phyloP scores from a whole-genome alignment of 1,140 invertebrate species.

The Drosophila eugracilis region DNA sequence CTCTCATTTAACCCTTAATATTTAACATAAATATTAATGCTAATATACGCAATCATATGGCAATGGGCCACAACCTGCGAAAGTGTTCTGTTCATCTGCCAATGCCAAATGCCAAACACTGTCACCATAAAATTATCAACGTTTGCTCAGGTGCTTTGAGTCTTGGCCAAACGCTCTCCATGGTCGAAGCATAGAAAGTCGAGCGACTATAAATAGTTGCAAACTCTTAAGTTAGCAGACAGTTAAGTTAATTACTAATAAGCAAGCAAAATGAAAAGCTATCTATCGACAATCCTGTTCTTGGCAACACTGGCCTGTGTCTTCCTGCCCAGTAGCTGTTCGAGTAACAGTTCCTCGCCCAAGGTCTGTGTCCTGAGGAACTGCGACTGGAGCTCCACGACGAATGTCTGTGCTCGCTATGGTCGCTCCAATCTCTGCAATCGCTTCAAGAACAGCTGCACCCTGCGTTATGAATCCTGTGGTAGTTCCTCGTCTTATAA shows the following conservation, averaged over 20 bases:
- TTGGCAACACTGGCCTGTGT: constrained; percentile 8
- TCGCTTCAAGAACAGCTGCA: constrained; percentile 58
- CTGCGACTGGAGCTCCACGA: constrained; percentile 29
- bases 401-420: constrained; percentile 48
- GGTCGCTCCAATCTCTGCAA: constrained; percentile 66
- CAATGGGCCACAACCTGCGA: not conserved
- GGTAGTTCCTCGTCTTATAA: constrained; percentile 37
- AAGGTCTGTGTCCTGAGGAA: constrained; percentile 43
- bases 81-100: constrained; percentile 11
- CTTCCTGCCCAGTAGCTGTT: constrained; percentile 2
- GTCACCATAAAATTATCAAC: not conserved
- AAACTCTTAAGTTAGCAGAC: not conserved
- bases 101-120: constrained; percentile 29
- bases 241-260: constrained; percentile 2
- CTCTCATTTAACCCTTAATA: too few relatives aligned
- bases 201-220: constrained; percentile 40
- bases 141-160: constrained; percentile 30
- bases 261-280: constrained; percentile 32
- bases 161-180: constrained; percentile 6
- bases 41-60: not conserved
- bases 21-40: too few relatives aligned
- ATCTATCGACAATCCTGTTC: constrained; percentile 30
- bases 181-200: not conserved
- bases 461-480: constrained; percentile 47
- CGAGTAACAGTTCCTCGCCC: constrained; percentile 15